Evolutionary conservation across 2,797 vertebrate genomes (phyloP).

Genomic region (Podarcis siculus): DNA sequence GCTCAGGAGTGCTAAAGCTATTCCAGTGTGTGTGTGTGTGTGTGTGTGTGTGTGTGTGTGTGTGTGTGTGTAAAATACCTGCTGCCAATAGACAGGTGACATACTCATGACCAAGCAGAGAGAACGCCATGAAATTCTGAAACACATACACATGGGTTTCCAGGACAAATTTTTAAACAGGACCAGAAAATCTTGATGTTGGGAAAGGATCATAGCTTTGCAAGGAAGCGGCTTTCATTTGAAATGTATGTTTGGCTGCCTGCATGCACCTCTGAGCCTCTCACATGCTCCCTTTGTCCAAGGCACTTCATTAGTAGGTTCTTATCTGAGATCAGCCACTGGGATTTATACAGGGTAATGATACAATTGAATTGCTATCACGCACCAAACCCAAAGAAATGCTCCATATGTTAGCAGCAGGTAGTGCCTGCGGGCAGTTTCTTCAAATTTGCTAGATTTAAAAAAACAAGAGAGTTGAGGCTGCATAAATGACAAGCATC

Average conservation of each 20-base stretch:
- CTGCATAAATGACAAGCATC: background rate
- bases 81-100: background rate
- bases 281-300: background rate
- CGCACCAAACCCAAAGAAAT: background rate
- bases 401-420: background rate
- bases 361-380: background rate
- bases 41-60: too few species aligned
- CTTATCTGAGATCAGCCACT: background rate
- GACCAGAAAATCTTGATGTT: background rate
- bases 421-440: background rate
- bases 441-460: background rate
- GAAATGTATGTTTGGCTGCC: background rate
- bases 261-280: background rate
- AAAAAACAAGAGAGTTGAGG: background rate
- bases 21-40: too few species aligned
- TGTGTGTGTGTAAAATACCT: too few species aligned
- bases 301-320: background rate
- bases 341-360: background rate
- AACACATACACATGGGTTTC: background rate
- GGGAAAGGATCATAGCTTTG: background rate
- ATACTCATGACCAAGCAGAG: background rate
- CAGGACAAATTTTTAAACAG: background rate
- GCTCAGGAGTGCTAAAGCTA: background rate
- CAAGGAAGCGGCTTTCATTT: background rate
- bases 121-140: background rate